Evolutionary conservation across 2,797 vertebrate genomes (phyloP), one percentile per base, ranked within the genome.

Genomic region (Pangasius macronema): DNA sequence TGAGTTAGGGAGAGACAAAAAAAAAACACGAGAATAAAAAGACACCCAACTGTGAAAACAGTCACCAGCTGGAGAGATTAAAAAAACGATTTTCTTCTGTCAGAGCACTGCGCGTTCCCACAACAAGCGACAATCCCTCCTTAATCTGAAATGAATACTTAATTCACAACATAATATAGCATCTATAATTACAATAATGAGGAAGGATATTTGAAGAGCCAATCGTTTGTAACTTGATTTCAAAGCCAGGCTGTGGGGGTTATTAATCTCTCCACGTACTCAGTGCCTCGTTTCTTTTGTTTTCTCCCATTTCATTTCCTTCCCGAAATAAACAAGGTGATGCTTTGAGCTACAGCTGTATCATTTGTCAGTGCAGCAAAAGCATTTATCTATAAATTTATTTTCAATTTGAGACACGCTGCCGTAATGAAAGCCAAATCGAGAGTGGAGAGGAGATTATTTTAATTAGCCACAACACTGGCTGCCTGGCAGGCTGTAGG

Each of bases 321-420:
- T 90, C 93, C 94, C 93, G 94, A 95, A 96, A 96, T 95, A 95
- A 95, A 95, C 95, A 96, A 93, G 91, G 92, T 89, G 91, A 92
- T 92, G 94, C 93, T 93, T 94, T 94, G 93, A 95, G 93, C 94
- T 94, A 90, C 94, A 93, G 93, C 93, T 90, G 92, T 91, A 90
- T 95, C 95, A 95, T 96, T 95, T 95, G 93, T 92, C 90, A 90
- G 92, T 92, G 93, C 94, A 93, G 94, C 92, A 86, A 92, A 94
- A 90, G 92, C 94, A 94, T 95, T 96, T 95, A 95, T 95, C 95
- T 95, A 94, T 94, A 94, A 94, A 96, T 95, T 94, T 95, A 94
- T 95, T 95, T 96, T 95, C 94, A 95, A 95, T 95, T 95, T 94
- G 94, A 95, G 94, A 93, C 95, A 90, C 93, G 94, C 94, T 93